Conservation (phyloP, 2,888 invertebrate genomes). For the Agrotis segetum region DNA sequence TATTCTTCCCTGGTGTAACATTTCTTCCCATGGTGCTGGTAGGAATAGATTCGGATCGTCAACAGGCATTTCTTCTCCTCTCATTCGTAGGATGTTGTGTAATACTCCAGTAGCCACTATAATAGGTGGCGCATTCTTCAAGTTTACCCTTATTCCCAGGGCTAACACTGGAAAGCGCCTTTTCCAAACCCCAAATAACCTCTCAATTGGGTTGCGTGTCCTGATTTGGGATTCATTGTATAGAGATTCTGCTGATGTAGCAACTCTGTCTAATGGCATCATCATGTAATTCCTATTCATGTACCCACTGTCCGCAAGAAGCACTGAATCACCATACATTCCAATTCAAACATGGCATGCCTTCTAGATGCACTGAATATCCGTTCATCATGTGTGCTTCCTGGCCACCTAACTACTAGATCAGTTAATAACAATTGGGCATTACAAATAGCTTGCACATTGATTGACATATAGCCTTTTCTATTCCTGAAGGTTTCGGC, state of each 20-base stretch:
- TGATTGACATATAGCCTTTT: too few relatives aligned
- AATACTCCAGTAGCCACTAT: not conserved
- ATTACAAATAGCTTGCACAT: too few relatives aligned
- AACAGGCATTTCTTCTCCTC: not conserved
- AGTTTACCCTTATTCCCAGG: not conserved
- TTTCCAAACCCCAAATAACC: not conserved
- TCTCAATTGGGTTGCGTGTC: constrained; percentile 1
- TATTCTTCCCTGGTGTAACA: not conserved
- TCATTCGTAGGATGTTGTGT: not conserved
- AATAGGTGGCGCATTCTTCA: not conserved
- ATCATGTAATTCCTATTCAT: not conserved
- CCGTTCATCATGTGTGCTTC: not conserved
- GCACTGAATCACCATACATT: not conserved
- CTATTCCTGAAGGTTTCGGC: too few relatives aligned
- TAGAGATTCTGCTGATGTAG: not conserved
- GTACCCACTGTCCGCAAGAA: constrained; percentile 1
- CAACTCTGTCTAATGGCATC: constrained; percentile 1
- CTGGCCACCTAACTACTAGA: not conserved
- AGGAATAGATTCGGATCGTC: too few relatives aligned
- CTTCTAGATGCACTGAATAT: not conserved
- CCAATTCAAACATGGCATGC: not conserved
- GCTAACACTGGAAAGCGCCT: not conserved
- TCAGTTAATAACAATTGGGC: too few relatives aligned
- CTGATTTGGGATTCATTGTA: not conserved
- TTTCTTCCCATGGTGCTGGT: too few relatives aligned